Base-by-base conservation (phyloP, 1,140 invertebrate genomes). In the Oedothorax gibbosus region DNA sequence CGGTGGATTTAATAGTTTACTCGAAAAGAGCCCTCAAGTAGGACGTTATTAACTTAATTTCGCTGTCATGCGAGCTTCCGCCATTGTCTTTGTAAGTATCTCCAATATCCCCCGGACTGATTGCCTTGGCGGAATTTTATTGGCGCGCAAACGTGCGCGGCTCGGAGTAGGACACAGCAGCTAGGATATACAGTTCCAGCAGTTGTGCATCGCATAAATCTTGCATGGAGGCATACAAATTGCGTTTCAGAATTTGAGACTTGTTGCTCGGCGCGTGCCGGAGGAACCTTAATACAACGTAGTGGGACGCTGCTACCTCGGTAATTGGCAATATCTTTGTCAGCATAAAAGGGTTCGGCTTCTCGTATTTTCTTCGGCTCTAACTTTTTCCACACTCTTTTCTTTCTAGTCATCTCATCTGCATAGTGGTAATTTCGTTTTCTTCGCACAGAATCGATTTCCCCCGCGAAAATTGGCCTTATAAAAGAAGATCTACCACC, bases 241-340 rank as follows among this genome's bases (percentile, higher is more conserved):
- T 85, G 83, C 83, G 66, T 85, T 85, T 85, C 83, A 85, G 75
- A 85, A 85, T 78, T 85, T 72, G 83, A 85, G 66, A 85, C 83
- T 85, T 85, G 83, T 85, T 85, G 81, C 81, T 72, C 72, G 71
- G 60, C 53, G 81, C 81, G 71, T 76, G 73, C 71, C 51, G 15
- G 11, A 10, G 73, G 54, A 21, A 62, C 64, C 71, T 53, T 75
- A 76, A 76, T 76, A 83, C 71, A 77, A 64, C 54, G n/a, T 8
- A 69, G 21, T 64, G 49, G 78, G 54, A 71, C 56, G 12, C 35
- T 35, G 35, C 64, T 57, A n/a, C 18, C 69, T 35, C 75, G 50
- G 83, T 85, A 85, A 85, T 85, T 85, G 83, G 83, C 83, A 85
- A 85, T 85, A 85, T 85, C 83, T 85, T 78, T 85, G 81, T 84